Evolutionary conservation across 2,797 vertebrate species (phyloP).

Genomic region (Falco rusticolus): DNA sequence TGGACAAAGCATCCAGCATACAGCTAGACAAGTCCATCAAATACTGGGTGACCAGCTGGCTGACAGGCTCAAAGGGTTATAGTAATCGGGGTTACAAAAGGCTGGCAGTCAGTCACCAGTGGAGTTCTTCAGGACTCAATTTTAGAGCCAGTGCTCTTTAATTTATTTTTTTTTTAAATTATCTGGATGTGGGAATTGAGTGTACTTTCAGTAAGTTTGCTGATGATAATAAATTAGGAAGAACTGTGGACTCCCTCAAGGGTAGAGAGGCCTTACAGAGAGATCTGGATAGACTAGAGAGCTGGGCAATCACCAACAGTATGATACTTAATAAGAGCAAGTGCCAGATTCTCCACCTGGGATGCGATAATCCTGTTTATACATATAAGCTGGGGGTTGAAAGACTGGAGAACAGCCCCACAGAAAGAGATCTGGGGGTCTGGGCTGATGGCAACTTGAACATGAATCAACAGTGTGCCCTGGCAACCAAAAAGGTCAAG

Average conservation of each 20-base stretch:
- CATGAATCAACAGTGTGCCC: neutral
- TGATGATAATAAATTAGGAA: no score
- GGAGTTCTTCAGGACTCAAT: neutral
- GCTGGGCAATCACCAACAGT: rapidly evolving
- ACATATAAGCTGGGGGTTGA: rapidly evolving
- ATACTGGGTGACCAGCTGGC: rapidly evolving
- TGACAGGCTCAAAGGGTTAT: rapidly evolving
- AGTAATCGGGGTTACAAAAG: neutral
- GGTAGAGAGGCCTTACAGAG: no score
- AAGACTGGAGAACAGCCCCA: neutral
- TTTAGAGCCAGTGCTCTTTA: neutral
- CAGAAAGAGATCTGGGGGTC: neutral
- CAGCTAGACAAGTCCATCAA: neutral
- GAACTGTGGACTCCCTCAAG: no score
- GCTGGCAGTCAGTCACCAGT: no score
- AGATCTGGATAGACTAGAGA: neutral
- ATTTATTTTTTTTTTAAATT: neutral
- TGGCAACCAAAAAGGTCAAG: neutral
- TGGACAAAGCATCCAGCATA: neutral
- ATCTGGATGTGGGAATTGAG: no score
- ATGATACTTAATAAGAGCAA: neutral
- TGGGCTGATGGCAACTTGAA: neutral
- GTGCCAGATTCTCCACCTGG: neutral
- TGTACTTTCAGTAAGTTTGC: no score
- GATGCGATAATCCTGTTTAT: neutral